A percentile compares a stretch with the other conserved stretches of the same genome.
phyloP scores from a whole-genome alignment of 2,888 invertebrate genomes.

The Phalangium opilio region DNA sequence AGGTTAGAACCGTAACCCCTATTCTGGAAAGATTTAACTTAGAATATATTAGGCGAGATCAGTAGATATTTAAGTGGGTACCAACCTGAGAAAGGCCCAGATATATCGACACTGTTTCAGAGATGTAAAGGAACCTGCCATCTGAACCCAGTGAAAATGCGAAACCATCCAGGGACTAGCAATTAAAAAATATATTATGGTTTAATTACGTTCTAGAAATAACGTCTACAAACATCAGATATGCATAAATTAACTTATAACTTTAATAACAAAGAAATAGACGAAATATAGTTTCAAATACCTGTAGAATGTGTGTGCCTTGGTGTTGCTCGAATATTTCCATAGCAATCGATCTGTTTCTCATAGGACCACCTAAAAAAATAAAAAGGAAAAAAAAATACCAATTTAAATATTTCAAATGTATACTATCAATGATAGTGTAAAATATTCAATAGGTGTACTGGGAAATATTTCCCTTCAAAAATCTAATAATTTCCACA shows the following conservation, averaged over 20 bases:
- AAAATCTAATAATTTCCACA: too few relatives aligned
- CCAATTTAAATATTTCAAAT: too few relatives aligned
- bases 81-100: slow-evolving; percentile 96
- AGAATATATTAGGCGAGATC: too few relatives aligned
- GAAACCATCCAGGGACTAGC: slow-evolving; percentile 96
- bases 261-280: too few relatives aligned
- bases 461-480: too few relatives aligned
- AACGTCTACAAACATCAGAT: too few relatives aligned
- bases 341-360: slow-evolving; percentile 30
- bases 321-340: slow-evolving; percentile 91
- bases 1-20: too few relatives aligned
- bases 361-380: slow-evolving; percentile 10
- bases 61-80: too few relatives aligned
- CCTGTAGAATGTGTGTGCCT: slow-evolving; percentile 94
- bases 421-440: too few relatives aligned
- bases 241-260: too few relatives aligned
- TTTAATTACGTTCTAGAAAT: background rate
- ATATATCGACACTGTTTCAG: slow-evolving; percentile 99
- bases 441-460: too few relatives aligned
- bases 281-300: slow-evolving; percentile 31
- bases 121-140: slow-evolving; percentile 96
- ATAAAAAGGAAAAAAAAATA: background rate
- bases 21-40: too few relatives aligned
- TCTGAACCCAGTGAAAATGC: slow-evolving; percentile 88
- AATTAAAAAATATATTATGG: slow-evolving; percentile 31